Evolutionary conservation across 2,888 invertebrate genomes (phyloP).

Genomic region (Ophonus ardosiacus): DNA sequence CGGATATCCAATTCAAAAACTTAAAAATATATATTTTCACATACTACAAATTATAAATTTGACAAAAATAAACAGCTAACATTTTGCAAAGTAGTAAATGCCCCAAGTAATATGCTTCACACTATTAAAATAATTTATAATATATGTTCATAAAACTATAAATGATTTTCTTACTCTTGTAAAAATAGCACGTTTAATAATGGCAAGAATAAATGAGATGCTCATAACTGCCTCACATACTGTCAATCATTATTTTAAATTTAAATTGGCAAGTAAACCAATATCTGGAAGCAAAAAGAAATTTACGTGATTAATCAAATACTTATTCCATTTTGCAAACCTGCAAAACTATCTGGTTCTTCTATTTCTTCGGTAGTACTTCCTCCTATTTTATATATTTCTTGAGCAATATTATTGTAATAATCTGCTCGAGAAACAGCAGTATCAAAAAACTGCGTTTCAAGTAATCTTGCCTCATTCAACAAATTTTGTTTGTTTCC

Average conservation of each 20-base stretch:
- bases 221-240: background rate
- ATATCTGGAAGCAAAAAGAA: background rate
- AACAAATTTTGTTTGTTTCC: background rate
- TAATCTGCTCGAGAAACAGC: conserved; percentile 39
- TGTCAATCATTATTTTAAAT: conserved; percentile 7
- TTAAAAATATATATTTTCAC: background rate
- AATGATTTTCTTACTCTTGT: background rate
- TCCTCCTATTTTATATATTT: conserved; percentile 24
- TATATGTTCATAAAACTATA: background rate
- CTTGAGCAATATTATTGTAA: conserved; percentile 42
- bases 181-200: background rate
- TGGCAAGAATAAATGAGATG: background rate
- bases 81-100: background rate
- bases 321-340: conserved; percentile 11
- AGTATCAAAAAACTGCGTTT: conserved; percentile 14
- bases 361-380: background rate
- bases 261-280: conserved; percentile 5
- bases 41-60: background rate
- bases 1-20: background rate
- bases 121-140: no score
- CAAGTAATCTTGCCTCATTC: background rate
- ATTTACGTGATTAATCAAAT: background rate
- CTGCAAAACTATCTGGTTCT: background rate
- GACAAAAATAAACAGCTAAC: background rate
- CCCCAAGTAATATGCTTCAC: background rate